Evolutionary conservation across 2,113 vertebrate genomes (phyloP), one percentile per base, ranked within the genome.

Genomic region (Otus sunia): DNA sequence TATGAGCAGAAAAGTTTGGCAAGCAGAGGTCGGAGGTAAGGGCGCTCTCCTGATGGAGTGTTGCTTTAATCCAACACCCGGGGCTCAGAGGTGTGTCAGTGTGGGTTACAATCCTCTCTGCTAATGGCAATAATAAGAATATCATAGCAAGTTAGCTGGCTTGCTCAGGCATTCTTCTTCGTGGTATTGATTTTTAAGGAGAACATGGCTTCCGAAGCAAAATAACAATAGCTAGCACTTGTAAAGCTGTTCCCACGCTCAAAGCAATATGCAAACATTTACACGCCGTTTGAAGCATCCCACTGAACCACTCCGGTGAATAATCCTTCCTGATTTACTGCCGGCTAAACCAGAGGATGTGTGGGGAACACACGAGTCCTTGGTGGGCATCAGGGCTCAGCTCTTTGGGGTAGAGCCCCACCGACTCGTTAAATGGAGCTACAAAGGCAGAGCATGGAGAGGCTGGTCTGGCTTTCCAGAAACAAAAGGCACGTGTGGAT

Each of bases 401-500:
- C 55, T 45, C 22, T 2, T 8, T 0, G 12, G 11, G 53, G 37
- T 2, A 19, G 21, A 27, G 63, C 23, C 4, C 23, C 3, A 14
- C 12, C 1, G 1, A 3, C 63, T 14, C 22, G 0, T 12, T 7
- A 17, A 27, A 27, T 5, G 2, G 14, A 36, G n/a, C 27, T 10
- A 3, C 21, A 9, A 12, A 29, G 39, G 78, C 71, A 17, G 22
- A 41, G 43, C 6, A 1, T 5, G 7, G 75, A 15, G 39, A 34
- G 56, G 22, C 18, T 5, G 15, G 3, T 9, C 32, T 32, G 68
- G 59, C 11, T 55, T 41, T 30, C 56, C 41, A 50, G 41, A 19
- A 50, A 43, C 25, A 34, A 37, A 52, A 58, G 36, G 22, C 6
- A 8, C 0, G 12, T 25, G 67, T 1, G 2, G 56, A 9, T 37